Evolutionary conservation across 92 coral and sea anemone genomes (phyloP).

Genomic region (Paragorgia papillata): DNA sequence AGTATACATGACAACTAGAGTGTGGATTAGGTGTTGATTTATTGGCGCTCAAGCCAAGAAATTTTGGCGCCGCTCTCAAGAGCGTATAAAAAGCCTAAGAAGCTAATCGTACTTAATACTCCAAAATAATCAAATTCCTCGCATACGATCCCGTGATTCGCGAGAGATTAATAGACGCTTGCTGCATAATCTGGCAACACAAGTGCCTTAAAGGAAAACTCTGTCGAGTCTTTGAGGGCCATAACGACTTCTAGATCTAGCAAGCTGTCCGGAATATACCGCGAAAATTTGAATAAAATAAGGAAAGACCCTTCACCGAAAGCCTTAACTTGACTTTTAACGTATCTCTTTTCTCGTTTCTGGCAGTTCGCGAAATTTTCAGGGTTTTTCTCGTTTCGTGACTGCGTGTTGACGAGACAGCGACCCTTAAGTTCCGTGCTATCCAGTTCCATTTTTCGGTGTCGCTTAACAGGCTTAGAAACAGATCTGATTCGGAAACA

Average conservation of each 20-base stretch:
- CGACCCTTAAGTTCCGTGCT: too few species aligned
- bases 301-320: too few species aligned
- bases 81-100: not conserved
- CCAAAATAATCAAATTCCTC: not conserved
- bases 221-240: not conserved
- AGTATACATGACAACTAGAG: not conserved
- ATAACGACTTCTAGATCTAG: too few species aligned
- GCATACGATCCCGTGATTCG: not conserved
- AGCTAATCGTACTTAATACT: not conserved
- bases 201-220: not conserved
- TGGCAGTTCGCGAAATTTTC: too few species aligned
- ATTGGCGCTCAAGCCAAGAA: not conserved
- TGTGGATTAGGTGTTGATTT: not conserved
- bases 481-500: not conserved
- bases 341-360: too few species aligned
- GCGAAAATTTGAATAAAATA: too few species aligned
- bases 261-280: too few species aligned
- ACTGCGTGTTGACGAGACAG: too few species aligned
- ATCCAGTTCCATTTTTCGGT: not conserved
- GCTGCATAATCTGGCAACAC: not conserved
- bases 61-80: conserved; percentile 39
- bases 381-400: too few species aligned
- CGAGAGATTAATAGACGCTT: not conserved
- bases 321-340: too few species aligned
- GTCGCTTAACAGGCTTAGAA: not conserved